These are phyloP conservation scores for Pantala flavescens DNA, from an alignment of 1,140 invertebrate genomes.

Conservation along the genomic window DNA sequence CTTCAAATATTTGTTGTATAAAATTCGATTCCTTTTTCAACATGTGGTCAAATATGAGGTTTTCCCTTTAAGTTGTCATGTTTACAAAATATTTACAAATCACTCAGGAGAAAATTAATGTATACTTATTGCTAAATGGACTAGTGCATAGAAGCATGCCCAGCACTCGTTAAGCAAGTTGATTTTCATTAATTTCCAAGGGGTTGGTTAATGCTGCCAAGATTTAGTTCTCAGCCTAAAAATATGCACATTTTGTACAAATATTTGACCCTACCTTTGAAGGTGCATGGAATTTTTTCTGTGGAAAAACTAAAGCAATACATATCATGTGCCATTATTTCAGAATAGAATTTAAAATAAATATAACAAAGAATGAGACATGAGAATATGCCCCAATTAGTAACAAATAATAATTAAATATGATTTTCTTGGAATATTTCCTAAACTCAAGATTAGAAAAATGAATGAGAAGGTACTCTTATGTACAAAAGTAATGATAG, in stretches of 20 bases:
- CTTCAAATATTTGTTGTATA: not conserved
- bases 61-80: not conserved
- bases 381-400: not conserved
- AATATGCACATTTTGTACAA: not conserved
- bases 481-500: not conserved
- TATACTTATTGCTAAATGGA: no score
- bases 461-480: not conserved
- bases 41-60: not conserved
- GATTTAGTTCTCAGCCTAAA: not conserved
- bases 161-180: no score
- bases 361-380: not conserved
- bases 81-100: not conserved
- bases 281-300: not conserved
- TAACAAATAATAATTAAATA: not conserved
- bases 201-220: no score
- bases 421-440: not conserved
- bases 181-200: no score
- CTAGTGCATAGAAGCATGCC: no score
- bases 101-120: no score
- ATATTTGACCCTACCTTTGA: not conserved
- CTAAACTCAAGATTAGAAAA: not conserved
- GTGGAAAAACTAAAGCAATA: not conserved
- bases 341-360: not conserved
- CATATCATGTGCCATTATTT: not conserved
- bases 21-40: not conserved